Evolutionary conservation across 2,113 vertebrate genomes (phyloP), one percentile per base, ranked within the genome.

Genomic region (Neolamprologus falcicula): DNA sequence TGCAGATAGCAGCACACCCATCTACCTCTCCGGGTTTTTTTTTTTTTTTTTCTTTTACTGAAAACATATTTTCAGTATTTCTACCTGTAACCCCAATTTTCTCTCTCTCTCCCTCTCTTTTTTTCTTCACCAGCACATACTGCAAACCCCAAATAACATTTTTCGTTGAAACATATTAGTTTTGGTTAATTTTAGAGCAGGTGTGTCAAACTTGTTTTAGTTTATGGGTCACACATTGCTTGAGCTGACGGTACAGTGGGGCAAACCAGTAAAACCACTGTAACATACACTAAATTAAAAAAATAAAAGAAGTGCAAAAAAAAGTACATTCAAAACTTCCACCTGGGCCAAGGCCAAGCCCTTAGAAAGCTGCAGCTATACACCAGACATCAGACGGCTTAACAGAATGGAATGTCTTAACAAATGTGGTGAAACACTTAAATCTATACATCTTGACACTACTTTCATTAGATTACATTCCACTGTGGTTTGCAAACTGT

Each of bases 1-100:
- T 28, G 12, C 24, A 16, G 9, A 54, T 19, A 63, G 21, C 21
- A 80, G 3, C 55, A 14, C 24, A 19, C 10, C 61, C 26, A 14
- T 21, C n/a, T 71, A 2, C 68, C 3, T 16, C 21, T 28, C 9
- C 0, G 9, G 7, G 13, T 0, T 26, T 9, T 13, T 1, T 13
- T 5, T 24, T n/a, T 40, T 24, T 24, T 16, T 13, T 13, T 68
- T 17, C 1, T 50, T 76, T 76, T 17, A 50, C 40, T 76, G 42
- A 76, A 19, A 50, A 50, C 68, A 45, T 17, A 73, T 26, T 73
- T 73, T 26, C 40, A 45, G 21, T 17, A 45, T 28, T 76, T 47
- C 21, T 16, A 73, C 37, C 21, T 26, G 37, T 73, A 73, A 45
- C n/a, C 37, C 66, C n/a, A 45, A 6, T 71, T 16, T 26, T 71